Evolutionary conservation across 2,797 vertebrate genomes (phyloP), one percentile per base, ranked within the genome.

Genomic region (Tragopan temminckii): DNA sequence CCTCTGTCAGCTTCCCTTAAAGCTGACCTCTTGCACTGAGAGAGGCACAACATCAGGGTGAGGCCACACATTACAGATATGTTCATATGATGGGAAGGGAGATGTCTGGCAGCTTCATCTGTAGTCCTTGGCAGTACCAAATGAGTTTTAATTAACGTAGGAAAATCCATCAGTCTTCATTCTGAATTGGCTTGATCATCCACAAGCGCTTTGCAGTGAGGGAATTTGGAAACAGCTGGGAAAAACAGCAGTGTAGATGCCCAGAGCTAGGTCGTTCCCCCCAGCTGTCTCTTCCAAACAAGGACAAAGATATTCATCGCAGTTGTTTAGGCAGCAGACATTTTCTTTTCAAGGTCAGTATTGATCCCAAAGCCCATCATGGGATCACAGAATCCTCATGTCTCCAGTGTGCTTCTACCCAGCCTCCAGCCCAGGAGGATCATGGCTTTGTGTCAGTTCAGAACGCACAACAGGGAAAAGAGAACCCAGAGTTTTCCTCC

Each of bases 11-110:
- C 12, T 87, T 18, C 21, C 24, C 24, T n/a, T 45, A 38, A 38
- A 68, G 18, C 3, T 29, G 17, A 2, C 12, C 20, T 24, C 27
- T 19, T 1, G 4, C n/a, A 13, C 18, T 29, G 21, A 61, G 40
- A 46, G 1, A 24, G 1, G 3, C 6, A 10, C 31, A 38, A 31
- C 70, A 45, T 1, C 46, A 7, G 11, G 29, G 33, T 43, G 9
- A 11, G 69, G 31, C 3, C 69, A 24, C 66, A 19, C 13, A 20
- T 0, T 36, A 63, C 31, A 11, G 31, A 46, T n/a, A 42, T 8
- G 24, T 25, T 77, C 29, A 21, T 42, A 14, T 25, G 0, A 19
- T 53, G 40, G 29, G 25, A 38, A 29, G 38, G 6, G 27, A 35
- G 36, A n/a, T 7, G 16, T 27, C 38, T 38, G 35, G 7, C 25